Percentiles rank a stretch among this genome's conserved stretches.
These are phyloP conservation scores for Sycobia sp. DNA, from an alignment of 1,140 invertebrate genomes.

Conservation along the genomic window DNA sequence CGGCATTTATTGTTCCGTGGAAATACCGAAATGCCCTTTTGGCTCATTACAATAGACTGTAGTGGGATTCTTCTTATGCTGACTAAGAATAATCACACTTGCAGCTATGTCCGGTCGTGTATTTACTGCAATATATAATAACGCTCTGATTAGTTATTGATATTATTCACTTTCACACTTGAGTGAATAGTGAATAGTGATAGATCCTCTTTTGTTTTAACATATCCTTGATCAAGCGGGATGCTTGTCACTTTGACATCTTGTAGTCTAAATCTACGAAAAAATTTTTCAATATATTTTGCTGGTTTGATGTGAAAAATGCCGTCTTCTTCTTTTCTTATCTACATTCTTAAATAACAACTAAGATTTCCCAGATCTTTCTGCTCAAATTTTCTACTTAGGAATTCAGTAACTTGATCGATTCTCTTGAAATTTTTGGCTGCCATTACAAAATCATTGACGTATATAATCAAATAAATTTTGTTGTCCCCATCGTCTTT, in stretches of 20 bases:
- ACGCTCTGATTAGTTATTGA: neutral
- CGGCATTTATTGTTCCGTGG: neutral
- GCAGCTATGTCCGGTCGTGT: slow-evolving; percentile 51
- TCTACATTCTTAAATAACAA: neutral
- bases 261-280: neutral
- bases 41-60: slow-evolving; percentile 29
- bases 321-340: neutral
- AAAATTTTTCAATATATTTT: neutral
- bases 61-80: slow-evolving; percentile 40
- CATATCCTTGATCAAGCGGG: neutral
- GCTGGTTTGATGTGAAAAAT: neutral
- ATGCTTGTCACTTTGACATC: neutral
- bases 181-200: neutral
- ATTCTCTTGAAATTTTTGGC: neutral
- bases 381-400: neutral
- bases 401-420: neutral
- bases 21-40: neutral
- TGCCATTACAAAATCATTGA: slow-evolving; percentile 1
- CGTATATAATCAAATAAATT: slow-evolving; percentile 11
- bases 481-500: slow-evolving; percentile 23
- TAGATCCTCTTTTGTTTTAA: neutral
- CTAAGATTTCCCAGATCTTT: neutral
- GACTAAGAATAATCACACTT: slow-evolving; percentile 44
- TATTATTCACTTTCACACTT: neutral
- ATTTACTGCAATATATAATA: slow-evolving; percentile 46